Conservation (phyloP, 2,113 vertebrate genomes). For the Rhabdornis inornatus region DNA sequence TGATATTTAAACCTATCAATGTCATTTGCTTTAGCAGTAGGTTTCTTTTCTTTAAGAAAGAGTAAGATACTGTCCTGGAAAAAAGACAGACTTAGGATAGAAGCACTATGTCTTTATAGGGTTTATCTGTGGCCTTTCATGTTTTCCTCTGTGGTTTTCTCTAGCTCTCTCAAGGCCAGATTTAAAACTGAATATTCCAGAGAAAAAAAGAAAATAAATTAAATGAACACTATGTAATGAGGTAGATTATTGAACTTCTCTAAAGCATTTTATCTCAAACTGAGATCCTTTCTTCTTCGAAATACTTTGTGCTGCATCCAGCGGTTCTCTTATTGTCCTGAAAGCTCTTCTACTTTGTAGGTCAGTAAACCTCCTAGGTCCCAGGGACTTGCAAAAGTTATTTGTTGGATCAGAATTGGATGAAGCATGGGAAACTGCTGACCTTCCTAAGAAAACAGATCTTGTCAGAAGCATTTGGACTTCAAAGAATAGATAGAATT, state of each 20-base stretch:
- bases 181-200: not conserved
- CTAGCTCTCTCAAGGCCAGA: not conserved
- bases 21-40: not conserved
- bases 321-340: not conserved
- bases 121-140: slow-evolving; percentile 20
- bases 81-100: not conserved
- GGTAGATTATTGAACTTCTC: not conserved
- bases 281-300: not conserved
- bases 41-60: not conserved
- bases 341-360: not conserved
- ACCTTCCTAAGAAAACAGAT: not conserved
- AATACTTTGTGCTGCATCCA: not conserved
- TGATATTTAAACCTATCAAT: not conserved
- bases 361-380: not conserved
- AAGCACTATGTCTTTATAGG: not conserved
- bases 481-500: not conserved
- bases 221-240: not conserved
- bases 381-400: not conserved
- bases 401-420: not conserved
- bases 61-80: not conserved
- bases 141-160: not conserved
- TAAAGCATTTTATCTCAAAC: not conserved
- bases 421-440: not conserved
- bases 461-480: not conserved
- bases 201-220: not conserved